Percentiles rank a stretch among this genome's conserved stretches.
Evolutionary conservation across 2,888 invertebrate species (phyloP).

Genomic region (Nemotelus nigrinus): DNA sequence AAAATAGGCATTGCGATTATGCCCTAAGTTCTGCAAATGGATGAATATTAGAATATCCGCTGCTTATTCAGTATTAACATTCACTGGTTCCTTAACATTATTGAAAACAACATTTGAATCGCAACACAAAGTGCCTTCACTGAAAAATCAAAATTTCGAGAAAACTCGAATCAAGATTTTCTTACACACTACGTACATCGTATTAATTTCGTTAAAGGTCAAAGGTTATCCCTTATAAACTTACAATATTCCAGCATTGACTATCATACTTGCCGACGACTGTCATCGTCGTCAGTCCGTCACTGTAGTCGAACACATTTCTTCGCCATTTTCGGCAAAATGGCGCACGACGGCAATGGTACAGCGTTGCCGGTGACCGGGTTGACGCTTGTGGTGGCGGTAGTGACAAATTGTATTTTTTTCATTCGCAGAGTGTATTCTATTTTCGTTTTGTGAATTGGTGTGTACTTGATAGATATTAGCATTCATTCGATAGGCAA

Average conservation of each 20-base stretch:
- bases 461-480: background rate
- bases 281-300: conserved; percentile 14
- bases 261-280: background rate
- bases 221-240: background rate
- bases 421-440: background rate
- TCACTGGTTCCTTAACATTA: no score
- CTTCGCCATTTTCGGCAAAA: conserved; percentile 29
- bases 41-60: no score
- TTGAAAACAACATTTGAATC: no score
- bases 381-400: background rate
- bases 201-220: conserved; percentile 2
- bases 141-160: no score
- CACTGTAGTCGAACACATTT: background rate
- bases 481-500: background rate
- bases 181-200: no score
- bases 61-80: no score
- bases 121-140: no score
- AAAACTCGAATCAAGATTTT: no score
- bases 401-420: background rate
- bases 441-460: background rate
- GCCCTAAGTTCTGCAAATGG: no score
- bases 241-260: no score
- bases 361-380: conserved; percentile 14
- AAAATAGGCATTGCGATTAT: no score
- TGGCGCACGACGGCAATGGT: conserved; percentile 2